These are phyloP conservation scores for Bimastos eiseni DNA, from an alignment of 2,888 invertebrate genomes.

Conservation along the genomic window DNA sequence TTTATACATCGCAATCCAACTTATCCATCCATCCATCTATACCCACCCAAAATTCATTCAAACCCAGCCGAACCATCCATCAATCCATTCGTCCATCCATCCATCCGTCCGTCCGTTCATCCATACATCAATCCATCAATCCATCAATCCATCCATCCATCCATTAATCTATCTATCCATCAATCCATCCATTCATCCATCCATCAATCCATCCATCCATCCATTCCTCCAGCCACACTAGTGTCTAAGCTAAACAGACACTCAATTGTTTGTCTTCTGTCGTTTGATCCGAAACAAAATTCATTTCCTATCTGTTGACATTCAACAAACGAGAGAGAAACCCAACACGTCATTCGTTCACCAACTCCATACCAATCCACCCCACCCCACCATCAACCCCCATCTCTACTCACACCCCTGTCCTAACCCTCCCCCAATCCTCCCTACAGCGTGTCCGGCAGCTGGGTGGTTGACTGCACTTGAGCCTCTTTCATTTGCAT, in stretches of 20 bases:
- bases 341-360: too few species aligned
- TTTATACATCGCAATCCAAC: too few species aligned
- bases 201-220: not conserved
- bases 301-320: not conserved
- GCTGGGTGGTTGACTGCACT: not conserved
- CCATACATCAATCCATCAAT: not conserved
- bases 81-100: too few species aligned
- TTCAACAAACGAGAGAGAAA: too few species aligned
- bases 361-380: too few species aligned
- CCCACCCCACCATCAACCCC: too few species aligned
- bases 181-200: not conserved
- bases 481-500: not conserved
- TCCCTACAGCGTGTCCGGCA: not conserved
- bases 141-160: not conserved
- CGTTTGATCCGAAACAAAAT: not conserved
- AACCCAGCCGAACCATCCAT: too few species aligned
- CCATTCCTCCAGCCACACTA: not conserved
- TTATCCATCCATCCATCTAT: too few species aligned
- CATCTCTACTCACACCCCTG: not conserved
- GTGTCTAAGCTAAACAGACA: not conserved
- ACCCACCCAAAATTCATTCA: too few species aligned
- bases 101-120: too few species aligned
- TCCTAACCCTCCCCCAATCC: not conserved
- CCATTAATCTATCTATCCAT: not conserved
- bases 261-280: not conserved